Conservation (phyloP, 2,797 vertebrate species). For the Orestias chungarensis region DNA sequence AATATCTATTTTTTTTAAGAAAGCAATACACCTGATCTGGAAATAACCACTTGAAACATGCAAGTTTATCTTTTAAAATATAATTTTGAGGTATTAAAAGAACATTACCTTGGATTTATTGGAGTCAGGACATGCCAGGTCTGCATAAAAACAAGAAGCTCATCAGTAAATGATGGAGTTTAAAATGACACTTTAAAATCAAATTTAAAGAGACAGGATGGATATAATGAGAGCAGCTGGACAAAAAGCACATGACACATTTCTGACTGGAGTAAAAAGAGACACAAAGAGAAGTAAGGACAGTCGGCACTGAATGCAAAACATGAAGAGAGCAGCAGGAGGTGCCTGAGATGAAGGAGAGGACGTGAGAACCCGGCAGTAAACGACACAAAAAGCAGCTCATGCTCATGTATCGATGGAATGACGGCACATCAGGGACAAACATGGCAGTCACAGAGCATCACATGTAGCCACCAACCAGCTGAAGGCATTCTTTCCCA, state of each 20-base stretch:
- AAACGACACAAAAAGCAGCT: conserved; percentile 79
- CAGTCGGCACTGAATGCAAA: conserved; percentile 43
- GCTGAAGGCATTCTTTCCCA: conserved; percentile 71
- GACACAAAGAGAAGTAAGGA: conserved; percentile 34
- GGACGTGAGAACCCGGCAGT: conserved; percentile 53
- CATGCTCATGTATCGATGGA: conserved; percentile 80
- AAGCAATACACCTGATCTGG: neutral
- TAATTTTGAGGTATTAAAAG: neutral
- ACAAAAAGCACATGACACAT: conserved; percentile 58
- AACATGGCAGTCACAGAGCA: conserved; percentile 71
- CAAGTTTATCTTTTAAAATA: neutral
- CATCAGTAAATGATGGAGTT: conserved; percentile 44
- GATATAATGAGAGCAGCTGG: conserved; percentile 65
- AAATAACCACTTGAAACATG: neutral
- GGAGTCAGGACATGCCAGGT: conserved; percentile 99
- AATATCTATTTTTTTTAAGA: neutral
- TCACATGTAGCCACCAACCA: conserved; percentile 66
- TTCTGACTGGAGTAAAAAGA: conserved; percentile 42
- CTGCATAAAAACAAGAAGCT: conserved; percentile 79
- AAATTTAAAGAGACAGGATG: conserved; percentile 49
- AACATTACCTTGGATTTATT: conserved; percentile 94
- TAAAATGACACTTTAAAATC: conserved; percentile 18
- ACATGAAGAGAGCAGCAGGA: conserved; percentile 46
- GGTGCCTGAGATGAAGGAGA: conserved; percentile 53
- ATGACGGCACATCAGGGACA: conserved; percentile 74